Percentiles rank a stretch among this genome's conserved stretches.
These are phyloP conservation scores for Latrodectus elegans DNA, from an alignment of 2,888 invertebrate species.

Conservation along the genomic window DNA sequence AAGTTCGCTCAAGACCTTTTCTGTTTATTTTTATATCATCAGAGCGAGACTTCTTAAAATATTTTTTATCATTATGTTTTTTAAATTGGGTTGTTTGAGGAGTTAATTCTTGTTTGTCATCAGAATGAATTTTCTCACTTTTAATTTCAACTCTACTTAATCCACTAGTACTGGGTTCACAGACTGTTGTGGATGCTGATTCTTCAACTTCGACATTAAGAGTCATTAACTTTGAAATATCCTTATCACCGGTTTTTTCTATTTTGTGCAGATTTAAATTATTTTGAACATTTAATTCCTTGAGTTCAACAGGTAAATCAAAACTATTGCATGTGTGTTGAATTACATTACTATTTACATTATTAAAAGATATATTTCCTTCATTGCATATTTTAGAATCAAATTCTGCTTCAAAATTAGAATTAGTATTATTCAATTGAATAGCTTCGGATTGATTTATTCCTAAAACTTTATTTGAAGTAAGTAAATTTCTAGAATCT, in stretches of 20 bases:
- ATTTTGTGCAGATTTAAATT: conserved; percentile 46
- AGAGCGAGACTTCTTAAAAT: conserved; percentile 25
- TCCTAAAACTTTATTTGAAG: no score
- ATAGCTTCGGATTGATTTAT: not conserved
- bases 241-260: conserved; percentile 51
- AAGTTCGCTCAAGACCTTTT: conserved; percentile 22
- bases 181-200: not conserved
- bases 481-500: no score
- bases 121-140: not conserved
- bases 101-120: not conserved
- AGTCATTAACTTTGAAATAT: conserved; percentile 54
- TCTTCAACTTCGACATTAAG: conserved; percentile 57
- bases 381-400: not conserved
- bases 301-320: not conserved
- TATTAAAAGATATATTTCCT: not conserved
- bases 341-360: not conserved
- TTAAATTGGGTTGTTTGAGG: conserved; percentile 4
- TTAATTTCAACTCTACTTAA: conserved; percentile 9
- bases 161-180: conserved; percentile 44
- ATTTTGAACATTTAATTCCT: conserved; percentile 57
- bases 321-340: conserved; percentile 1
- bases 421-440: not conserved
- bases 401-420: not conserved
- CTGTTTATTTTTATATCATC: conserved; percentile 8
- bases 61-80: conserved; percentile 38